Base-by-base conservation (phyloP, 1,140 invertebrate genomes). In the Daktulosphaira vitifoliae region DNA sequence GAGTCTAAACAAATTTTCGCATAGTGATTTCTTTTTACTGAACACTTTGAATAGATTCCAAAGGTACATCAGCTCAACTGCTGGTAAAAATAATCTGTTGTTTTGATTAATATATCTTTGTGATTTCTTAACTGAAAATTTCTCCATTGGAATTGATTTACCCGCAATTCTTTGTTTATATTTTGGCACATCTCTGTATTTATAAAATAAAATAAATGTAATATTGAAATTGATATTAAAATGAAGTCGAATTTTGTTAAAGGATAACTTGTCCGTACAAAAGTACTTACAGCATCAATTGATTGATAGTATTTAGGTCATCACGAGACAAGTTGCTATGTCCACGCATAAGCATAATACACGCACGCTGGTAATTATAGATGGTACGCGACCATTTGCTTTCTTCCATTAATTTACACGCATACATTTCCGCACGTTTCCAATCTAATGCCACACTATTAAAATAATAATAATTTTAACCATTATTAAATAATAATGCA, bases 111-210 rank as follows among this genome's bases (percentile, higher is more conserved):
- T 81, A 76, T 86, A 95, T 52, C 90, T 79, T 65, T 85, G 82
- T 18, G 88, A 81, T 72, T 93, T 92, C 72, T 85, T 88, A 9
- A 92, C 81, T 37, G 88, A 86, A 78, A 96, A 98, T 72, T 98
- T 98, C 75, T 98, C 95, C 81, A 96, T 88, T 15, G 95, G 94
- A 68, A 98, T 76, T 7, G 93, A 96, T 78, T 97, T 96, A 0
- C 95, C 95, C 33, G 93, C 92, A 65, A 98, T 93, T 65, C 88
- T 80, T 73, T 95, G 89, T 71, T 92, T 93, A 73, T 85, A 84
- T 48, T 78, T 78, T 7, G 92, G 89, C 18, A 88, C 86, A 69
- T 85, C 82, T 67, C 88, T 90, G 71, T 39, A 42, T 9, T 42
- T 3, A 7, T 37, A 6, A 13, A 18, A 22, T 33, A 33, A 33